Evolutionary conservation across 2,113 vertebrate species (phyloP).

Genomic region (Felis chaus): DNA sequence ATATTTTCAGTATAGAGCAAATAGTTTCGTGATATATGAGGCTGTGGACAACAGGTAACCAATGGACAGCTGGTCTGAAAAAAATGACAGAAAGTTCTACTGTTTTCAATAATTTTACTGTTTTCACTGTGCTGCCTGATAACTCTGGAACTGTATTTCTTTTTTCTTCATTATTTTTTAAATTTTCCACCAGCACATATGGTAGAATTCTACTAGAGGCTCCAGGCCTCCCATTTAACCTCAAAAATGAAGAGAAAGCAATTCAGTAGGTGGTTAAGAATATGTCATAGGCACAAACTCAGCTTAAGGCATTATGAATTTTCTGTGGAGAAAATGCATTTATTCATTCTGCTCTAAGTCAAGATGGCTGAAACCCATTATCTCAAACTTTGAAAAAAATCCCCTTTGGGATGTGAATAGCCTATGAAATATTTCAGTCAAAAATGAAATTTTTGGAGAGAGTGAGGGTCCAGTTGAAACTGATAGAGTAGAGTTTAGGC

Average conservation of each 20-base stretch:
- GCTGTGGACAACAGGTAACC: neutral
- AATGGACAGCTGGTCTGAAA: neutral
- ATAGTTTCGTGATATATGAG: neutral
- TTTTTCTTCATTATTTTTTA: conserved; percentile 45
- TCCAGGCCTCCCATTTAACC: conserved; percentile 71
- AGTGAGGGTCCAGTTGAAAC: conserved; percentile 58
- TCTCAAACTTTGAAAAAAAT: conserved; percentile 69
- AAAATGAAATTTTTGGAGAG: conserved; percentile 69
- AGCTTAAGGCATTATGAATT: conserved; percentile 79
- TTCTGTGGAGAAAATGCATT: conserved; percentile 79
- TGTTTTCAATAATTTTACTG: conserved; percentile 17
- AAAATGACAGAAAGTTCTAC: neutral
- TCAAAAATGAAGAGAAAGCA: conserved; percentile 76
- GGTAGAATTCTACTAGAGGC: conserved; percentile 65
- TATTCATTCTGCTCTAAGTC: conserved; percentile 80
- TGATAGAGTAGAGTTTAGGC: conserved; percentile 45
- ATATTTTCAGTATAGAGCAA: neutral
- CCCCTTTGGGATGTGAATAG: conserved; percentile 73
- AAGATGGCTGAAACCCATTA: conserved; percentile 77
- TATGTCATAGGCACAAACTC: conserved; percentile 76
- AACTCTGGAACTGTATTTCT: conserved; percentile 53
- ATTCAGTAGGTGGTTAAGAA: conserved; percentile 76
- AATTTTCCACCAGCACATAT: conserved; percentile 55
- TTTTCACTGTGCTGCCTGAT: conserved; percentile 39
- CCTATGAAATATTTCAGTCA: conserved; percentile 72